Evolutionary conservation across 2,888 invertebrate species (phyloP), one percentile per base, ranked within the genome.

Genomic region (Gerosis bhagava): DNA sequence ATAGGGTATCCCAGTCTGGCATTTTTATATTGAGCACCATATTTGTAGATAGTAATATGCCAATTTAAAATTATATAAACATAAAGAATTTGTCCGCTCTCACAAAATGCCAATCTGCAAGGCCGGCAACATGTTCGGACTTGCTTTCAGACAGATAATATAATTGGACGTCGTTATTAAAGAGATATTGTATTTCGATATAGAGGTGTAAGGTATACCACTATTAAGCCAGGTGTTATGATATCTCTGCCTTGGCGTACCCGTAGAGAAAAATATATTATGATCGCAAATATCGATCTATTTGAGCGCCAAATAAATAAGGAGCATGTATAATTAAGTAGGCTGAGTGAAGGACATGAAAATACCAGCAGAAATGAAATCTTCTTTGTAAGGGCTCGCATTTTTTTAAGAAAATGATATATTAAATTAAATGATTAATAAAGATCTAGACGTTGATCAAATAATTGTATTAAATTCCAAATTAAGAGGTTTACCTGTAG

Each of bases 61-160:
- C n/a, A n/a, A n/a, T n/a, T n/a, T n/a, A n/a, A n/a, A n/a, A n/a
- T n/a, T n/a, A n/a, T n/a, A n/a, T n/a, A n/a, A n/a, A n/a, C n/a
- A 29, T 37, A 37, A 46, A 46, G 15, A 32, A 32, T 32, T 32
- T 39, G n/a, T n/a, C n/a, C n/a, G 21, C 25, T 46, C 46, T 46
- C 32, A 26, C 32, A 39, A 39, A 45, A 39, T 46, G 39, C 39
- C 46, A 26, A 19, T n/a, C 11, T 8, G 13, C 39, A 39, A 46
- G 39, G 46, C 32, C 25, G 19, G 32, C 44, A 10, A 37, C 39
- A 37, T 41, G 17, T 25, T 17, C 26, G 19, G 26, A 32, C 31
- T 46, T 39, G 25, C 19, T 45, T 45, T 26, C 37, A 32, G 32
- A 39, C 37, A 25, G 17, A 25, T 42, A 39, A 26, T 39, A 13